Evolutionary conservation across 2,888 invertebrate species (phyloP).

Genomic region (Caenorhabditis wallacei): DNA sequence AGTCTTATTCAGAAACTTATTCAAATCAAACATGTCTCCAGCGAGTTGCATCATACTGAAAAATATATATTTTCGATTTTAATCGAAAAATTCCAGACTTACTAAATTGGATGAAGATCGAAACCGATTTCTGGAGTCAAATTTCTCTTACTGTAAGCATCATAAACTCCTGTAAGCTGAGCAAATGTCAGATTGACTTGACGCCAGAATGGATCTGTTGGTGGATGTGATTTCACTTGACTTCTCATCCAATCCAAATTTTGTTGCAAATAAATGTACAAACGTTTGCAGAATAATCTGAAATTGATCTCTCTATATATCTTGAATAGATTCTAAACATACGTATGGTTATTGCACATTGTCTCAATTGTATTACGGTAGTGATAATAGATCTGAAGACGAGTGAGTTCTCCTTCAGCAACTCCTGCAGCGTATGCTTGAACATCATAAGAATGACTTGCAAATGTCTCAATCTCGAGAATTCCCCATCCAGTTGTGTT

Average conservation of each 20-base stretch:
- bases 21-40: constrained; percentile 81
- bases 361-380: constrained; percentile 80
- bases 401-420: constrained; percentile 80
- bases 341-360: constrained; percentile 75
- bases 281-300: constrained; percentile 75
- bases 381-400: constrained; percentile 81
- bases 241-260: constrained; percentile 80
- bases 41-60: constrained; percentile 81
- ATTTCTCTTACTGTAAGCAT: constrained; percentile 75
- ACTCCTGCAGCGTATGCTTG: constrained; percentile 82
- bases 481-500: constrained; percentile 82
- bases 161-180: constrained; percentile 81
- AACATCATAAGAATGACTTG: constrained; percentile 75
- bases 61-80: too few species aligned
- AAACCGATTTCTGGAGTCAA: constrained; percentile 78
- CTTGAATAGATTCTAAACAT: background rate
- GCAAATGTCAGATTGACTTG: constrained; percentile 81
- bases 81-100: too few species aligned
- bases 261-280: constrained; percentile 76
- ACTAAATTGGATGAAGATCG: constrained; percentile 78
- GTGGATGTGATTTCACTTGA: constrained; percentile 69
- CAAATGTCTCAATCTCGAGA: constrained; percentile 81
- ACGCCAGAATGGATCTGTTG: constrained; percentile 75
- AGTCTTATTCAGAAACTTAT: constrained; percentile 80
- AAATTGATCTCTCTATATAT: background rate